Evolutionary conservation across 1,140 invertebrate genomes (phyloP).

Genomic region (Lordiphosa clarofinis): DNA sequence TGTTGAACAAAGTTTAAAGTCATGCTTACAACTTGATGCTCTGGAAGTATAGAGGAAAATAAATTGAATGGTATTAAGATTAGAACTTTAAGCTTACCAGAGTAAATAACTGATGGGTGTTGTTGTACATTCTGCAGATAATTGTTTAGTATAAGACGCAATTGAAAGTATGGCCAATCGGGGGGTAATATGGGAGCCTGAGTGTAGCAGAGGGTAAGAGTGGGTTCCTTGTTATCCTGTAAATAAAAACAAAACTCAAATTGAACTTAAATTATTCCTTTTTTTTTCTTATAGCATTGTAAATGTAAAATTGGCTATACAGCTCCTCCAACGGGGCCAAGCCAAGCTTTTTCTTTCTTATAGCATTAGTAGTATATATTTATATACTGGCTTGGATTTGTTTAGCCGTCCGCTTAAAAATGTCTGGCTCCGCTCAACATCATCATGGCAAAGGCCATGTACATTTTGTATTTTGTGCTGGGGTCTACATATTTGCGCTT

Average conservation of each 20-base stretch:
- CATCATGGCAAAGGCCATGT: no score
- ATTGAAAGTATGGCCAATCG: slow-evolving; percentile 74
- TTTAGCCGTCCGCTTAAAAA: no score
- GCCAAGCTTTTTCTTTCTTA: no score
- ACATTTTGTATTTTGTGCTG: no score
- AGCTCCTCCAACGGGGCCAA: no score
- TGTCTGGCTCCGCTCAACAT: no score
- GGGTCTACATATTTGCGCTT: no score
- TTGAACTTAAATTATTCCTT: no score
- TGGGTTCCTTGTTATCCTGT: slow-evolving; percentile 64
- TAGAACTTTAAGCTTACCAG: slow-evolving; percentile 37
- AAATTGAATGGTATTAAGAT: not conserved
- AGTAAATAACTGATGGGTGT: slow-evolving; percentile 42
- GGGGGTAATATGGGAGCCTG: slow-evolving; percentile 56
- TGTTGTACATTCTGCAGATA: slow-evolving; percentile 72
- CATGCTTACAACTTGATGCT: slow-evolving; percentile 66
- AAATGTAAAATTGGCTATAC: no score
- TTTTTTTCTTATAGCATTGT: no score
- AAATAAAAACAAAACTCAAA: not conserved
- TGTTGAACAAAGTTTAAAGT: slow-evolving; percentile 67
- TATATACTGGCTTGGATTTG: no score
- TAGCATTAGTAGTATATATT: no score
- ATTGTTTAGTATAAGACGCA: slow-evolving; percentile 64
- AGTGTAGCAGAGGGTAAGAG: slow-evolving; percentile 52
- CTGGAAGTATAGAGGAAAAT: slow-evolving; percentile 30